Conservation (phyloP, 2,113 vertebrate genomes). For the Castor canadensis region DNA sequence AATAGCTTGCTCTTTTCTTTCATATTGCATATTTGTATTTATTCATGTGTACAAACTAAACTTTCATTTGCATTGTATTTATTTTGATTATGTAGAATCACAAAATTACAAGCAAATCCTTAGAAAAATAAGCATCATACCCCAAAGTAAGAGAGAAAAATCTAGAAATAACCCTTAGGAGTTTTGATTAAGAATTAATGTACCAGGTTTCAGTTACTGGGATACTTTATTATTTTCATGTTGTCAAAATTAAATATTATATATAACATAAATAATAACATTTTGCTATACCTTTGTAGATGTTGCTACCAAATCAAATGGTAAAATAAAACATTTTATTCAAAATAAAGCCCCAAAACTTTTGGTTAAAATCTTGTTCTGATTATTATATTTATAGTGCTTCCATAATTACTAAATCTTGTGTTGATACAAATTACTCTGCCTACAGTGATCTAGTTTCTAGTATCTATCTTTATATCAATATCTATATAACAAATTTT, state of each 20-base stretch:
- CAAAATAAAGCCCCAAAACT: background rate
- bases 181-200: background rate
- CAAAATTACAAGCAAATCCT: background rate
- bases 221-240: background rate
- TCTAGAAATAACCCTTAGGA: background rate
- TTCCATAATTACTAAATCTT: background rate
- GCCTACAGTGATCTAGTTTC: background rate
- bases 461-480: background rate
- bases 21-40: background rate
- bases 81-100: conserved; percentile 23
- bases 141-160: background rate
- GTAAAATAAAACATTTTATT: background rate
- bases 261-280: background rate
- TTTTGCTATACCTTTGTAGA: background rate
- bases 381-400: background rate
- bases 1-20: background rate
- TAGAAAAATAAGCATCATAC: background rate
- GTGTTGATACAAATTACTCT: background rate
- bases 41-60: background rate
- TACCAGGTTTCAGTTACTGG: background rate
- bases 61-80: background rate
- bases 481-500: background rate
- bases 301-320: background rate
- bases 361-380: background rate
- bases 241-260: background rate